phyloP scores from a whole-genome alignment of 2,797 vertebrate species.

The Rhinoraja longicauda region DNA sequence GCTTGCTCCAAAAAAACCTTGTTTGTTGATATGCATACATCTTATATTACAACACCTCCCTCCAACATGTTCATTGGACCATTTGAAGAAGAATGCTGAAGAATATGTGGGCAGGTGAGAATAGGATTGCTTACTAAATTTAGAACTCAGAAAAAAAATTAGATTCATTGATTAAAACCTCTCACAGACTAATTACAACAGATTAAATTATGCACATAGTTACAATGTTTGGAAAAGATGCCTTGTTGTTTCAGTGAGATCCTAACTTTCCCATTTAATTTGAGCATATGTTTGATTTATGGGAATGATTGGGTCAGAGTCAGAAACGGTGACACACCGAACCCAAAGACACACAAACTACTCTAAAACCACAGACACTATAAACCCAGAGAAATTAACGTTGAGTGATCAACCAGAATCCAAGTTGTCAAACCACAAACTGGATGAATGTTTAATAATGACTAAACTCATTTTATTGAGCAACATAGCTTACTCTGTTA shows the following conservation, averaged over 20 bases:
- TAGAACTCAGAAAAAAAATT: background rate
- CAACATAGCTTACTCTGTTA: background rate
- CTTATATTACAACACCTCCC: background rate
- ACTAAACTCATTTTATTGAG: background rate
- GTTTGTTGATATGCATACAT: background rate
- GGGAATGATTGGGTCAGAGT: background rate
- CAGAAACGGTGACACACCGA: background rate
- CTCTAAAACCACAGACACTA: conserved; percentile 1
- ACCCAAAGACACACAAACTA: background rate
- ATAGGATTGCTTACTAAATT: background rate
- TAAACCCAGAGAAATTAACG: background rate
- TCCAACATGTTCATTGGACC: background rate
- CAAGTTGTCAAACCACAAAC: background rate
- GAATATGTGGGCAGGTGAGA: background rate
- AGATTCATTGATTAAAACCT: background rate
- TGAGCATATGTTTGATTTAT: background rate
- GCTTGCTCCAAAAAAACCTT: background rate
- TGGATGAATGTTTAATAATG: background rate
- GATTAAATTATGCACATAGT: background rate
- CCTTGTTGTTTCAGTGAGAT: background rate
- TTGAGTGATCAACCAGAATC: background rate
- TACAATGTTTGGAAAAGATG: background rate
- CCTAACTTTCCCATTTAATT: background rate
- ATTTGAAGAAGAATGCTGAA: background rate
- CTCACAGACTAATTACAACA: background rate